Base-by-base conservation (phyloP, 1,140 invertebrate species). In the Marisa cornuarietis region DNA sequence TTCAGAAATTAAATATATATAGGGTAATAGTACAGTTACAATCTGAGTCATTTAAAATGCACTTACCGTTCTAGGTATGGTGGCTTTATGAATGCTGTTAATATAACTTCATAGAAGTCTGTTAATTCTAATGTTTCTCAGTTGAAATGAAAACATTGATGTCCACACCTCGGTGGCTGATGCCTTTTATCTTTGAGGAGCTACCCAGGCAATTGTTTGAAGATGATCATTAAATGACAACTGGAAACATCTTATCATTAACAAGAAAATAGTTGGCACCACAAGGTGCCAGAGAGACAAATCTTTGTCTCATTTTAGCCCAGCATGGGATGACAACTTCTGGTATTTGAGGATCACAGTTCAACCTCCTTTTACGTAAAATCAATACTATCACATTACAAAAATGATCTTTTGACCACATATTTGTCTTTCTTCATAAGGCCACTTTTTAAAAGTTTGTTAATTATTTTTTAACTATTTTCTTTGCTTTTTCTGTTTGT, bases 231-330 rank as follows among this genome's bases (percentile, higher is more conserved):
- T 18, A 49, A 49, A 66, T 20, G 20, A 42, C 10, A n/a, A 31
- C 71, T 42, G 26, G 76, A 7, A 49, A 65, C 49, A 62, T 77
- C 24, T 69, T 77, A 63, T 77, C 31, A 42, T 31, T 77, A 77
- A 68, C 54, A 77, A 77, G 65, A 69, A 66, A 66, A 54, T 31
- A 24, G 58, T 24, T 52, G 76, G 76, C 76, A 24, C 42, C 18
- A 20, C 42, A 54, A 62, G 76, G 51, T 16, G 31, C 31, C 20
- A 76, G 58, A 68, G 63, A 77, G 76, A 69, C 76, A 77, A 77
- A 68, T 77, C 62, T 77, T 77, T 77, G 65, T n/a, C 76, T 77
- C 76, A 77, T 77, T 77, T 65, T 58, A 63, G 49, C 76, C 22
- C 76, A 77, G 76, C 76, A 68, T 42, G 76, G 52, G 31, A 4